phyloP scores from a whole-genome alignment of 2,888 invertebrate species.

The Amphipoea lucens region DNA sequence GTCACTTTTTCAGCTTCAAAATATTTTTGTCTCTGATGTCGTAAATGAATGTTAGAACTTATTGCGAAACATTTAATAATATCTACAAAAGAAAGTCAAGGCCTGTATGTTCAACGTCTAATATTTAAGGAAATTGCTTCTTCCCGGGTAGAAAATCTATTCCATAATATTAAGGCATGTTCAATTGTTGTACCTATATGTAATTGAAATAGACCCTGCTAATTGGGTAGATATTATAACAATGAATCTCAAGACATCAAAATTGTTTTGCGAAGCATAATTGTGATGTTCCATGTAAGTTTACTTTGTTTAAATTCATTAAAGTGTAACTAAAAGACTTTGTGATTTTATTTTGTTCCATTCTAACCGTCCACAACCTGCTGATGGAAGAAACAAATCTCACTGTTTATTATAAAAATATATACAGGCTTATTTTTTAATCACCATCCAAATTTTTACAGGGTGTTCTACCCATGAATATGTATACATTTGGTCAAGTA shows the following conservation, averaged over 20 bases:
- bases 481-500: too few relatives aligned
- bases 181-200: constrained; percentile 74
- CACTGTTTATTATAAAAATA: constrained; percentile 2
- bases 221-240: constrained; percentile 66
- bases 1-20: constrained; percentile 64
- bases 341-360: constrained; percentile 65
- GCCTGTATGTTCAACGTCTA: constrained; percentile 75
- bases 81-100: constrained; percentile 63
- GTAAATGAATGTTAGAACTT: constrained; percentile 73
- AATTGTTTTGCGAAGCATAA: constrained; percentile 90
- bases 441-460: too few relatives aligned
- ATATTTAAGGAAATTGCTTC: constrained; percentile 76
- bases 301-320: constrained; percentile 88
- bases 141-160: constrained; percentile 75
- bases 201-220: constrained; percentile 67
- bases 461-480: too few relatives aligned
- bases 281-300: constrained; percentile 90
- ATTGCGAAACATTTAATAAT: constrained; percentile 62
- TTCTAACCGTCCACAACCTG: too few relatives aligned
- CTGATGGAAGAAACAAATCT: background rate
- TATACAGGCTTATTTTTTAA: background rate
- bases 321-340: constrained; percentile 84
- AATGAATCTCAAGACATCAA: constrained; percentile 83
- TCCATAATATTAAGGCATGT: constrained; percentile 76
- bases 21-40: constrained; percentile 64